A percentile compares a stretch with the other conserved stretches of the same genome.
These are phyloP conservation scores for Hylaeus anthracinus DNA, from an alignment of 1,140 invertebrate species.

Conservation along the genomic window DNA sequence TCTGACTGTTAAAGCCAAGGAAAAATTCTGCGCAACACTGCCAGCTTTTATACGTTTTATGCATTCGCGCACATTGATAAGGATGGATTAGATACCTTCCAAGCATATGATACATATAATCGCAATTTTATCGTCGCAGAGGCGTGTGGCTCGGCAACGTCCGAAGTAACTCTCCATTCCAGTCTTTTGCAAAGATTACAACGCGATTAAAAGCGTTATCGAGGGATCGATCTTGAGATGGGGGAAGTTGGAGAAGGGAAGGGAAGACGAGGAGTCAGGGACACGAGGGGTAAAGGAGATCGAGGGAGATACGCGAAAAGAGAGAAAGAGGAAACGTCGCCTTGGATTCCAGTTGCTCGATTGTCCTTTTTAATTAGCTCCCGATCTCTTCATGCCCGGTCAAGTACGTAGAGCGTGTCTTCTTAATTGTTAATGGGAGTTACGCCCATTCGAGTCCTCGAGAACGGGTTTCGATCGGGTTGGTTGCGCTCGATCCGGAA, in stretches of 20 bases:
- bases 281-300: neutral
- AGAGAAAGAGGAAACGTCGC: neutral
- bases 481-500: neutral
- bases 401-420: slow-evolving; percentile 45
- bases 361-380: slow-evolving; percentile 68
- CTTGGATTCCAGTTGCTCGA: slow-evolving; percentile 40
- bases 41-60: no score
- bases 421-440: slow-evolving; percentile 71
- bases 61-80: no score
- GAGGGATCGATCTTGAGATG: slow-evolving; percentile 28
- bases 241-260: neutral
- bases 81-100: no score
- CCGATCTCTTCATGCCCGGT: slow-evolving; percentile 27
- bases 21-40: no score
- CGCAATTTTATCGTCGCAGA: neutral
- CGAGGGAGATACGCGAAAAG: neutral
- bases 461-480: slow-evolving; percentile 58
- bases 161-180: slow-evolving; percentile 4
- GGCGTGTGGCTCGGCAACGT: neutral
- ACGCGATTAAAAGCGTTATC: slow-evolving; percentile 42
- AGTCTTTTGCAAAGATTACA: slow-evolving; percentile 34
- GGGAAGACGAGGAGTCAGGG: slow-evolving; percentile 29
- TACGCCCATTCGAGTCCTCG: slow-evolving; percentile 47
- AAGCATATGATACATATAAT: neutral
- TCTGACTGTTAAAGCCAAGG: no score